A percentile compares a stretch with the other conserved stretches of the same genome.
Evolutionary conservation across 1,140 invertebrate genomes (phyloP).

Genomic region (Zaprionus davidi): DNA sequence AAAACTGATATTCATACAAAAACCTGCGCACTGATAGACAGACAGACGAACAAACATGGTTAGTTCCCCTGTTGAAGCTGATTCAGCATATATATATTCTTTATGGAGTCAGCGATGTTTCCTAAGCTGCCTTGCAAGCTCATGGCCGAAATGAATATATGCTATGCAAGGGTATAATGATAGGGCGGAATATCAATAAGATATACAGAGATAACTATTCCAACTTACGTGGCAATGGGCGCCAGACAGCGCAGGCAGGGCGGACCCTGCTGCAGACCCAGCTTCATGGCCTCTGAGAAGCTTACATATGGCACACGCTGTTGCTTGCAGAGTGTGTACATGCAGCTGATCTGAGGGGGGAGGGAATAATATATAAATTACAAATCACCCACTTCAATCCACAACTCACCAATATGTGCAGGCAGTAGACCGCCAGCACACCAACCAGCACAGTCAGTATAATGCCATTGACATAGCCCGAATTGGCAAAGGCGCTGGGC

Average conservation of each 20-base stretch:
- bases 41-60: too few relatives aligned
- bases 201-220: not conserved
- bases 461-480: slow-evolving; percentile 88
- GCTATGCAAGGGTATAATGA: too few relatives aligned
- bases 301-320: slow-evolving; percentile 86
- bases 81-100: too few relatives aligned
- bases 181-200: too few relatives aligned
- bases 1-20: too few relatives aligned
- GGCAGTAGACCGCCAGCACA: slow-evolving; percentile 87
- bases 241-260: slow-evolving; percentile 85
- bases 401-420: slow-evolving; percentile 87
- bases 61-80: too few relatives aligned
- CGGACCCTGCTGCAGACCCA: slow-evolving; percentile 87
- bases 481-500: slow-evolving; percentile 90
- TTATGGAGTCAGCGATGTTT: too few relatives aligned
- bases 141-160: too few relatives aligned
- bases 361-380: not conserved
- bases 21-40: too few relatives aligned
- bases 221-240: slow-evolving; percentile 85
- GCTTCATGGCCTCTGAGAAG: slow-evolving; percentile 88
- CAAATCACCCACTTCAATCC: not conserved
- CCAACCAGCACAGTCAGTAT: slow-evolving; percentile 87
- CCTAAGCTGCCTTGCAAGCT: too few relatives aligned
- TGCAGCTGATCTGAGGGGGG: slow-evolving; percentile 83
- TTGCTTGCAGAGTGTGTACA: slow-evolving; percentile 86